phyloP scores from a whole-genome alignment of 2,113 vertebrate genomes.

The Neotoma lepida region DNA sequence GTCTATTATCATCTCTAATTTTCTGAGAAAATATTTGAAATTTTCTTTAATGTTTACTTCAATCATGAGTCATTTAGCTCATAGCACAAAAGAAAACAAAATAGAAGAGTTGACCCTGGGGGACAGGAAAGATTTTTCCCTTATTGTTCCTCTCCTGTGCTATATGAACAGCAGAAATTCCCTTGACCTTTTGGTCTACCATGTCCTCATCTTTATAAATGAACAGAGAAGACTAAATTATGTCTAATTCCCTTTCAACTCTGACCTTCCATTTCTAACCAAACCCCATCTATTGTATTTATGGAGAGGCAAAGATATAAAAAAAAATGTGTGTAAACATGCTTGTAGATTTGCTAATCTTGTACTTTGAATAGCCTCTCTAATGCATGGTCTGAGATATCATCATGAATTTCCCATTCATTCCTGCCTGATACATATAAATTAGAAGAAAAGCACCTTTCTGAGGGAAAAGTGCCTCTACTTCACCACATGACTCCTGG shows the following conservation, averaged over 20 bases:
- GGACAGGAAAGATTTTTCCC: neutral
- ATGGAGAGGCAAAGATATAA: neutral
- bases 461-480: conserved; percentile 8
- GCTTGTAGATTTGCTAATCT: conserved; percentile 62
- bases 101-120: neutral
- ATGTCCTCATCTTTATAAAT: conserved; percentile 69
- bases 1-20: neutral
- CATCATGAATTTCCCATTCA: conserved; percentile 21
- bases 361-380: conserved; percentile 46
- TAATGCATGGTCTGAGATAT: conserved; percentile 48
- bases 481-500: conserved; percentile 41
- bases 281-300: conserved; percentile 40
- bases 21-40: neutral
- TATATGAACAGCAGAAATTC: neutral
- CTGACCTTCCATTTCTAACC: conserved; percentile 60
- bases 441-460: conserved; percentile 64
- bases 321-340: conserved; percentile 44
- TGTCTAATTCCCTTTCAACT: conserved; percentile 8
- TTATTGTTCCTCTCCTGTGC: neutral
- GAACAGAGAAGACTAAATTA: conserved; percentile 56
- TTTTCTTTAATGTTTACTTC: conserved; percentile 51
- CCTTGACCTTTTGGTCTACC: conserved; percentile 4
- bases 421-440: conserved; percentile 59
- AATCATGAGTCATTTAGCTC: neutral
- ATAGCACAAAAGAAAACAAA: neutral